A percentile compares a stretch with the other conserved stretches of the same genome.
These are phyloP conservation scores for Campylomormyrus tamandua DNA, from an alignment of 2,113 vertebrate species.

Conservation along the genomic window DNA sequence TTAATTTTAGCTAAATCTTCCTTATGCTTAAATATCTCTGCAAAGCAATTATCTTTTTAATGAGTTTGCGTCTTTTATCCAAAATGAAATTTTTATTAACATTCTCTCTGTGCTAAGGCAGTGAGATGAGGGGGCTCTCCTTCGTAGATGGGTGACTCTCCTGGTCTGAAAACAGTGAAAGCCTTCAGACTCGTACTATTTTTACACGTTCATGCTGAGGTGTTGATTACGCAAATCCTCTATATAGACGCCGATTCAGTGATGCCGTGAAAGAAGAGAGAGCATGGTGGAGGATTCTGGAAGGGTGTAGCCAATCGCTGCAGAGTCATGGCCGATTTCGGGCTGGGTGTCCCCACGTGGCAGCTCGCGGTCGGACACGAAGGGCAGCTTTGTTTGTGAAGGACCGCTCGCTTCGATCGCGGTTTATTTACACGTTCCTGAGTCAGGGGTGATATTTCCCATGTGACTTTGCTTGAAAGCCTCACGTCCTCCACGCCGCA, in stretches of 20 bases:
- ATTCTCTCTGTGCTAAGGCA: background rate
- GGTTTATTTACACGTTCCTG: background rate
- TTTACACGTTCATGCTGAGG: background rate
- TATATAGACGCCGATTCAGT: conserved; percentile 3
- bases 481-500: background rate
- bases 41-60: conserved; percentile 30
- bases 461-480: background rate
- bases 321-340: background rate
- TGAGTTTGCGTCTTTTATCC: conserved; percentile 24
- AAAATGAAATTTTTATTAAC: conserved; percentile 20
- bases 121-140: background rate
- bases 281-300: background rate
- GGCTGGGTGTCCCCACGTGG: background rate
- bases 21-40: conserved; percentile 21
- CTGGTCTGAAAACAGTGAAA: background rate
- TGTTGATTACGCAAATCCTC: conserved; percentile 19
- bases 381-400: background rate
- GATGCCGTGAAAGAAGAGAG: background rate
- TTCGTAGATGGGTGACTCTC: background rate
- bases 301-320: background rate
- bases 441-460: background rate
- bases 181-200: background rate
- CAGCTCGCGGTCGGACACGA: background rate
- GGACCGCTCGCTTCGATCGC: background rate
- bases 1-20: conserved; percentile 25